Evolutionary conservation across 1,140 invertebrate species (phyloP).

Genomic region (Scylla paramamosain): DNA sequence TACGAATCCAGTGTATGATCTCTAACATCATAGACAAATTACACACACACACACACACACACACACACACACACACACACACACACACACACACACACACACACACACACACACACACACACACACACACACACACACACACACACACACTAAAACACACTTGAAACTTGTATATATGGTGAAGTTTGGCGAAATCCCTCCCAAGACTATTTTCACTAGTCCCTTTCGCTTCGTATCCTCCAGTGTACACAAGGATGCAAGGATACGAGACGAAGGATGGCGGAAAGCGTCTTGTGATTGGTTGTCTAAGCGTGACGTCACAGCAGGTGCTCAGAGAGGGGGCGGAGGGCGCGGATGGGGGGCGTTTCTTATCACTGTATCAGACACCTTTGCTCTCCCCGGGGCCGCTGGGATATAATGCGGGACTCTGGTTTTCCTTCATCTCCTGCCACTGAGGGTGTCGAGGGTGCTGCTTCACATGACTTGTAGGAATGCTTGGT

Average conservation of each 20-base stretch:
- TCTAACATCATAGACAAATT: no score
- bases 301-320: background rate
- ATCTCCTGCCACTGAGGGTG: background rate
- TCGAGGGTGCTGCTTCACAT: no score
- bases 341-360: background rate
- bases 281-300: background rate
- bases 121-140: no score
- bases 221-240: no score
- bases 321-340: background rate
- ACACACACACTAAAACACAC: no score
- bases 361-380: background rate
- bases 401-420: background rate
- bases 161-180: no score
- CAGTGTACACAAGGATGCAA: background rate
- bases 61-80: no score
- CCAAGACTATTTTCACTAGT: background rate
- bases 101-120: no score
- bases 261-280: background rate
- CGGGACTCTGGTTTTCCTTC: background rate
- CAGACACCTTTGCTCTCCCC: background rate
- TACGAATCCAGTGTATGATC: no score
- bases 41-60: no score
- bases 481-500: no score
- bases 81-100: no score
- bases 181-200: background rate